Conservation (phyloP, 1,140 invertebrate genomes). For the Lepidostoma basale region DNA sequence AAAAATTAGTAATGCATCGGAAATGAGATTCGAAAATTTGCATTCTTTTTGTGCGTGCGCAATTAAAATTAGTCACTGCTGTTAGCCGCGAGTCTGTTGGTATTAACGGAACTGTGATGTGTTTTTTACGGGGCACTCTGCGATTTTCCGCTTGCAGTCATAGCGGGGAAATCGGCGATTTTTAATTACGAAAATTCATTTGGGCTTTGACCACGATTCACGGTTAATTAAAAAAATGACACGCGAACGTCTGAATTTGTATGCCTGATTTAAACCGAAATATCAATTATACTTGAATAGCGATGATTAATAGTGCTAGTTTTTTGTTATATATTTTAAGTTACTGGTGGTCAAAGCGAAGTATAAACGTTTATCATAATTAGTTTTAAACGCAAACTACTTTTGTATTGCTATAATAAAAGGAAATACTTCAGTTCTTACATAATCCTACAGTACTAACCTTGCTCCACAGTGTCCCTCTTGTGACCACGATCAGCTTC, state of each 20-base stretch:
- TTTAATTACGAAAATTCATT: conserved; percentile 1
- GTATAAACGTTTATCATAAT: too few species aligned
- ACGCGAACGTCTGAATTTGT: not conserved
- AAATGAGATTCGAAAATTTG: conserved; percentile 24
- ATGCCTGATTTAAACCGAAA: conserved; percentile 10
- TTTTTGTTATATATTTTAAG: too few species aligned
- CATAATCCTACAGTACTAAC: too few species aligned
- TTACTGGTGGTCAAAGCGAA: too few species aligned
- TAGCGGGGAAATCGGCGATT: conserved; percentile 2
- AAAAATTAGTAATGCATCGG: conserved; percentile 13
- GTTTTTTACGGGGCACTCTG: not conserved
- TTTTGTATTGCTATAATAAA: too few species aligned
- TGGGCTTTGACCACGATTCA: not conserved
- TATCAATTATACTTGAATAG: not conserved
- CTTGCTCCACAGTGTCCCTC: too few species aligned
- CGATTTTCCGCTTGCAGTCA: not conserved
- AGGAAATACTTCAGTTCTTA: too few species aligned
- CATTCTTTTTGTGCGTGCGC: conserved; percentile 26
- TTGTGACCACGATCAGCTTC: too few species aligned
- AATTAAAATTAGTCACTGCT: conserved; percentile 23
- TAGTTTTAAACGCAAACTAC: too few species aligned
- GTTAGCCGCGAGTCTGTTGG: not conserved
- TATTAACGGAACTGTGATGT: not conserved
- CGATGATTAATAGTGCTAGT: not conserved
- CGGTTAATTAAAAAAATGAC: conserved; percentile 11